Conservation (phyloP, 1,140 invertebrate species). For the Dreissena rostriformis region DNA sequence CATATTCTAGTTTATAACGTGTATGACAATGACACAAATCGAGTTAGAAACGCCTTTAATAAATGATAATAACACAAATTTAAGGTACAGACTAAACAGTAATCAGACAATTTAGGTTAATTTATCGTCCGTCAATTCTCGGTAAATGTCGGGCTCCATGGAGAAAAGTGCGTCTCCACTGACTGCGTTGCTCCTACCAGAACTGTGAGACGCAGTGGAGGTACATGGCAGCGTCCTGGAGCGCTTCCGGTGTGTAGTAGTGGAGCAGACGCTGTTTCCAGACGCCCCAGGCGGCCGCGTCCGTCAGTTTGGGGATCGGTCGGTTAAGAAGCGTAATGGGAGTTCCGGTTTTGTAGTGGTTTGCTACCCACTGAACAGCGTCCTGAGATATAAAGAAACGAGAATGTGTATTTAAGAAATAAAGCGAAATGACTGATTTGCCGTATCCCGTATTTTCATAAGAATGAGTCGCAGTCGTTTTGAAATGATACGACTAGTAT, state of each 20-base stretch:
- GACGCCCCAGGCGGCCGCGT: slow-evolving; percentile 66
- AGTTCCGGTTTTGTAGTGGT: slow-evolving; percentile 72
- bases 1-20: too few species aligned
- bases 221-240: slow-evolving; percentile 69
- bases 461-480: too few species aligned
- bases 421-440: too few species aligned
- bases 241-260: slow-evolving; percentile 67
- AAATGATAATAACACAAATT: not conserved
- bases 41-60: too few species aligned
- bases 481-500: too few species aligned
- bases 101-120: not conserved
- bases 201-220: slow-evolving; percentile 64
- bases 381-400: slow-evolving; percentile 7
- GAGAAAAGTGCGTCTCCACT: not conserved
- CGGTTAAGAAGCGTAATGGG: slow-evolving; percentile 74
- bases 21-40: too few species aligned
- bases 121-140: not conserved
- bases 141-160: too few species aligned
- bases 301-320: slow-evolving; percentile 70
- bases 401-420: not conserved
- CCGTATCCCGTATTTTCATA: too few species aligned
- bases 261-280: slow-evolving; percentile 72
- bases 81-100: not conserved
- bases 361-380: slow-evolving; percentile 71
- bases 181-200: slow-evolving; percentile 23